Evolutionary conservation across 2,888 invertebrate species (phyloP).

Genomic region (Noctua comes): DNA sequence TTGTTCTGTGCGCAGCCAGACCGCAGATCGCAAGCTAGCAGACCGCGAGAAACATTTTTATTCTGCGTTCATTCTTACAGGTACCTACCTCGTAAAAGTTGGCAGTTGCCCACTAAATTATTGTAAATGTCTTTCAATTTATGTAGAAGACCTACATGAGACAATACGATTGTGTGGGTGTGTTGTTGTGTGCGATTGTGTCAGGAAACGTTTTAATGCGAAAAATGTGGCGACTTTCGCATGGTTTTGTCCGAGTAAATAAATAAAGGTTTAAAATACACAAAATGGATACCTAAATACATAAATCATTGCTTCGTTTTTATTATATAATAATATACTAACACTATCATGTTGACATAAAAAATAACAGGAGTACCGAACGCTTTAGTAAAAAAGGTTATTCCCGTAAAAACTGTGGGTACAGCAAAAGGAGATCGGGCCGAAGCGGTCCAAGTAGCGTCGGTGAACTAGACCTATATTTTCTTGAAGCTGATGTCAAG

Average conservation of each 20-base stretch:
- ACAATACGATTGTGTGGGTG: constrained; percentile 38
- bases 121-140: constrained; percentile 63
- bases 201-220: constrained; percentile 36
- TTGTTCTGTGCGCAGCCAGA: not conserved
- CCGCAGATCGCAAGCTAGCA: not conserved
- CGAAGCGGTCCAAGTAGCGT: too few species aligned
- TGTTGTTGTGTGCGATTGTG: too few species aligned
- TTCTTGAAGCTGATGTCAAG: too few species aligned
- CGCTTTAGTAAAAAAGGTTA: not conserved
- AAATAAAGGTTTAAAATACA: not conserved
- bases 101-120: constrained; percentile 63
- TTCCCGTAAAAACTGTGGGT: not conserved
- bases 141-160: constrained; percentile 43
- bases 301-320: not conserved
- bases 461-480: too few species aligned
- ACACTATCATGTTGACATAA: too few species aligned
- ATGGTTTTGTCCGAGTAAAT: constrained; percentile 1
- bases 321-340: too few species aligned
- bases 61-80: constrained; percentile 50
- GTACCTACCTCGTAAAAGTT: constrained; percentile 56
- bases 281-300: not conserved
- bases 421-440: too few species aligned
- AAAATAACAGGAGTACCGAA: not conserved
- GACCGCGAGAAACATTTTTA: constrained; percentile 48
- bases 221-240: constrained; percentile 28